Evolutionary conservation across 2,113 vertebrate species (phyloP).

Genomic region (Otus sunia): DNA sequence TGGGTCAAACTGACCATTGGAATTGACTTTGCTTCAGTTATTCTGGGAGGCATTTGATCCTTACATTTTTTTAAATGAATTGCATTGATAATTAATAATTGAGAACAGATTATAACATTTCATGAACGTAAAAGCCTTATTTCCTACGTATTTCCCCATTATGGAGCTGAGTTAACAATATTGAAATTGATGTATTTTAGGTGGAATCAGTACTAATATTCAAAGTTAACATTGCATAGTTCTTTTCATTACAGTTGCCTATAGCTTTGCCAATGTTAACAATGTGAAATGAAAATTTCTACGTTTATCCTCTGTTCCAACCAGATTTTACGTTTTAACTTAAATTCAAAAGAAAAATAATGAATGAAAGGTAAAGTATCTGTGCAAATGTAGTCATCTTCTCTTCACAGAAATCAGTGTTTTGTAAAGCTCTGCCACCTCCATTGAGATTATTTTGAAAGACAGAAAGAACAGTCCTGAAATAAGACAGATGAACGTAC

Average conservation of each 20-base stretch:
- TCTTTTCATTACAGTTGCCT: neutral
- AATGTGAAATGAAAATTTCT: neutral
- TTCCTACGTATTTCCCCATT: neutral
- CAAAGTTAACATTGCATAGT: neutral
- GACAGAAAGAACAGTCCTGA: neutral
- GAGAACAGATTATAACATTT: neutral
- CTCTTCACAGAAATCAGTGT: neutral
- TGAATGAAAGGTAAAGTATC: neutral
- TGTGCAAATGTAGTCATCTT: neutral
- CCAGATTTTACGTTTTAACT: neutral
- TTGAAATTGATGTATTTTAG: neutral
- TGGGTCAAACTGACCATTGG: neutral
- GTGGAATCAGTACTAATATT: neutral
- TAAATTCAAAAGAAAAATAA: neutral
- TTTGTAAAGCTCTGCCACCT: neutral
- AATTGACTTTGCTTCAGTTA: neutral
- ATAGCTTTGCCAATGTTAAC: neutral
- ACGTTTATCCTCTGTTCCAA: neutral
- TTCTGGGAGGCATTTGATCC: neutral
- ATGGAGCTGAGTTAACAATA: neutral
- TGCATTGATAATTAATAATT: neutral
- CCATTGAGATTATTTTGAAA: neutral
- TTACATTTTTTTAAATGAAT: neutral
- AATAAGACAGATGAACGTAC: neutral
- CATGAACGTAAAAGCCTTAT: neutral